These are phyloP conservation scores for Glyptemys insculpta DNA, from an alignment of 2,797 vertebrate species.

Conservation along the genomic window DNA sequence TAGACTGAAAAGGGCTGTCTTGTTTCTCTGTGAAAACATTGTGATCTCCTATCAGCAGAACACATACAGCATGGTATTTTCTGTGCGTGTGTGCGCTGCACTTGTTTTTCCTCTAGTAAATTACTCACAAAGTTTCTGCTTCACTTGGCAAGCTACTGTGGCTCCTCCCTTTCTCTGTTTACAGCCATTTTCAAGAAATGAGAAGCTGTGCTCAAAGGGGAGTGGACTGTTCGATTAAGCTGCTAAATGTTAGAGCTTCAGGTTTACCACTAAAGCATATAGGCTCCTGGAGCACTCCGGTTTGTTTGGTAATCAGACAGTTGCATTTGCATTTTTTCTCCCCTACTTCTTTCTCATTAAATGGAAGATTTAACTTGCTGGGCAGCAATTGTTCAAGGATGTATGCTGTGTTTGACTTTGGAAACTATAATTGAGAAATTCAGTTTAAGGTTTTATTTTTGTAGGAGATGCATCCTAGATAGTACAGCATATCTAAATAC, in stretches of 20 bases:
- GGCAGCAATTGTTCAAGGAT: not conserved
- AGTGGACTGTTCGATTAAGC: not conserved
- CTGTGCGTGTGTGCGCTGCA: conserved; percentile 11
- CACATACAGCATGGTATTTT: not conserved
- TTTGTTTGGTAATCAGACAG: not conserved
- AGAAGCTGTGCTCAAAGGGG: conserved; percentile 26
- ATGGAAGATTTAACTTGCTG: not conserved
- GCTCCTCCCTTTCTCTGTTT: conserved; percentile 81
- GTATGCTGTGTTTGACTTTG: not conserved
- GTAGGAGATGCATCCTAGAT: not conserved
- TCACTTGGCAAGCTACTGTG: conserved; percentile 69
- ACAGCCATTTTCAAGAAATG: conserved; percentile 63
- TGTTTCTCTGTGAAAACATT: not conserved
- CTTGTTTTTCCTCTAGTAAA: conserved; percentile 75
- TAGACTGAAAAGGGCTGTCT: not conserved
- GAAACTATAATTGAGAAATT: not conserved
- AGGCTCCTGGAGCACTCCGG: not conserved
- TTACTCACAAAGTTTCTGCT: conserved; percentile 77
- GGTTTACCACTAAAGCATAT: not conserved
- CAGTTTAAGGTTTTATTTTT: conserved; percentile 33
- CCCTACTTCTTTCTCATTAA: not conserved
- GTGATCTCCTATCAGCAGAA: not conserved
- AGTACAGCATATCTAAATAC: not conserved
- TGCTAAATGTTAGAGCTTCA: not conserved
- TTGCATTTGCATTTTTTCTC: not conserved